These are phyloP conservation scores for Mythimna albipuncta DNA, from an alignment of 2,888 invertebrate genomes.

Conservation along the genomic window DNA sequence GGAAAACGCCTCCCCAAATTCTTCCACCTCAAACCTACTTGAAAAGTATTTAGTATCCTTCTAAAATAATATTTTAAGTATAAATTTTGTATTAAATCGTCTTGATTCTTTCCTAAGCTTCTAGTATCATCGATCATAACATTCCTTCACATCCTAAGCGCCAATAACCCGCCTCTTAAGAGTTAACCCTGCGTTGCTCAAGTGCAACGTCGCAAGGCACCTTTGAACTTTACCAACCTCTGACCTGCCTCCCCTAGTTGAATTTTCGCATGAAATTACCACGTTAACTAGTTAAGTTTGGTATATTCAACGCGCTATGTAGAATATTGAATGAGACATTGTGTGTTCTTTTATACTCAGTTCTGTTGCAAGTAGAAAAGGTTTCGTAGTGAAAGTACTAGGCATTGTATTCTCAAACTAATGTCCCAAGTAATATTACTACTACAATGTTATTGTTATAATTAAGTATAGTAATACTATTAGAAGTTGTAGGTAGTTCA, in stretches of 20 bases:
- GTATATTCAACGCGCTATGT: slow-evolving; percentile 13
- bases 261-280: slow-evolving; percentile 41
- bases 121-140: not conserved
- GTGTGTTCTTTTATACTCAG: slow-evolving; percentile 16
- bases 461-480: too few relatives aligned
- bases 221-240: slow-evolving; percentile 48
- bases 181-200: slow-evolving; percentile 35
- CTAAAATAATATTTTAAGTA: not conserved
- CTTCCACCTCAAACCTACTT: not conserved
- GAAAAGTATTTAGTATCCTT: not conserved
- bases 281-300: slow-evolving; percentile 21
- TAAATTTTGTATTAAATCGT: not conserved
- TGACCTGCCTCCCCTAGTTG: slow-evolving; percentile 33
- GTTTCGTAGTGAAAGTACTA: not conserved
- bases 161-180: slow-evolving; percentile 32
- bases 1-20: not conserved
- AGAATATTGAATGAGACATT: slow-evolving; percentile 32
- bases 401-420: not conserved
- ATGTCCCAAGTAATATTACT: not conserved
- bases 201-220: slow-evolving; percentile 25
- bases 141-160: slow-evolving; percentile 10
- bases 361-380: slow-evolving; percentile 14
- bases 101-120: not conserved
- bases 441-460: too few relatives aligned
- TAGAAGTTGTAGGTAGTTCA: too few relatives aligned